phyloP scores from a whole-genome alignment of 2,888 invertebrate genomes.

The Matsumyia berberina region DNA sequence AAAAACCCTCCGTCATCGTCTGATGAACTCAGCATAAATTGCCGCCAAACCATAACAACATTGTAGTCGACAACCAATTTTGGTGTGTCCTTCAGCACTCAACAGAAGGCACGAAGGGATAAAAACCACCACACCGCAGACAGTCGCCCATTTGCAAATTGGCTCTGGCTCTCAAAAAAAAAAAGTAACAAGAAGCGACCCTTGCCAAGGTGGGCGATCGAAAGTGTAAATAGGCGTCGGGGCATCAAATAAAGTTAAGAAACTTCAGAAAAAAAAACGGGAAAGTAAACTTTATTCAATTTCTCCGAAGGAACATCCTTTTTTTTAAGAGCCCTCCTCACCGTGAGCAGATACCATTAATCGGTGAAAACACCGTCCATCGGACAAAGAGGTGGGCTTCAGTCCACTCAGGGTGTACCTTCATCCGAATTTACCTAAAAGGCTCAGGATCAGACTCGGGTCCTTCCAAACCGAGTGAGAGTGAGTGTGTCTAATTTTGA shows the following conservation, averaged over 20 bases:
- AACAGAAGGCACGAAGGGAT: constrained; percentile 21
- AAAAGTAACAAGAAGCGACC: constrained; percentile 5
- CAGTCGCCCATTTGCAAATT: constrained; percentile 55
- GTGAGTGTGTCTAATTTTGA: constrained; percentile 4
- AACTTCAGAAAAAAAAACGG: constrained; percentile 34
- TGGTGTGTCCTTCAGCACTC: constrained; percentile 19
- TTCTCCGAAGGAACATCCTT: constrained; percentile 27
- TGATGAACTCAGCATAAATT: constrained; percentile 37
- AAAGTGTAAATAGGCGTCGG: constrained; percentile 35
- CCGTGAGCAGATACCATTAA: constrained; percentile 19
- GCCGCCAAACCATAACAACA: constrained; percentile 36
- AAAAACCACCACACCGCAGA: constrained; percentile 47
- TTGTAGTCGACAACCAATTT: constrained; percentile 23
- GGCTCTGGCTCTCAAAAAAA: constrained; percentile 19
- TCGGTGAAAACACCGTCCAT: constrained; percentile 12
- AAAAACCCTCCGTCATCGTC: constrained; percentile 50
- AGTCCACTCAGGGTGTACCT: neutral
- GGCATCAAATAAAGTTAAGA: constrained; percentile 49
- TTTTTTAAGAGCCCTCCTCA: constrained; percentile 18
- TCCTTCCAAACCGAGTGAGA: neutral
- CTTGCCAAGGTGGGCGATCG: constrained; percentile 14
- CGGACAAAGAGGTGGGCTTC: neutral
- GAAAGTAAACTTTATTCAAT: constrained; percentile 51
- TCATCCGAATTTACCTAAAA: constrained; percentile 42
- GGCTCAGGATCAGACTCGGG: constrained; percentile 3